phyloP scores from a whole-genome alignment of 2,888 invertebrate species.

The Parapristionchus giblindavisi region DNA sequence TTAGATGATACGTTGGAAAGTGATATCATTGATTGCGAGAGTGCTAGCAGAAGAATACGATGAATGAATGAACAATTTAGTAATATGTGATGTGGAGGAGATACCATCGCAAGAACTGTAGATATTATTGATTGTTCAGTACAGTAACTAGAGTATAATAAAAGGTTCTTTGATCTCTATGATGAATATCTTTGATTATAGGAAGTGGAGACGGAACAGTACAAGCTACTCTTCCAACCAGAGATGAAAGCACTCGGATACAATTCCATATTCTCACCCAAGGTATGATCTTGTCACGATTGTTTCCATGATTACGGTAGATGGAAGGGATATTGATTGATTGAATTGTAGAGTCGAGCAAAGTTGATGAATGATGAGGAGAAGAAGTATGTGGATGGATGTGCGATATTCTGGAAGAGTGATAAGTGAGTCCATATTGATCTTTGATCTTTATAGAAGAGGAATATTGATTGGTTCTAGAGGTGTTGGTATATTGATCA shows the following conservation, averaged over 20 bases:
- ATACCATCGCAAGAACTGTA: too few relatives aligned
- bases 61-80: too few relatives aligned
- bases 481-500: background rate
- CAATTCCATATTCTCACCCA: conserved; percentile 86
- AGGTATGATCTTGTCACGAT: conserved; percentile 79
- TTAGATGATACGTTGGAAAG: too few relatives aligned
- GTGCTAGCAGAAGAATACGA: too few relatives aligned
- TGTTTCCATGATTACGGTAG: too few relatives aligned
- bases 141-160: too few relatives aligned
- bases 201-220: conserved; percentile 99
- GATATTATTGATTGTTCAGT: too few relatives aligned
- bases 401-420: conserved; percentile 90
- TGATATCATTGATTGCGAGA: too few relatives aligned
- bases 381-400: conserved; percentile 96
- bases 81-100: too few relatives aligned
- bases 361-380: conserved; percentile 97
- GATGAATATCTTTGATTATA: too few relatives aligned
- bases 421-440: conserved; percentile 71
- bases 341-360: conserved; percentile 77
- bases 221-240: conserved; percentile 93
- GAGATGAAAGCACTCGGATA: conserved; percentile 86
- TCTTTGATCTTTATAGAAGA: background rate
- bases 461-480: background rate
- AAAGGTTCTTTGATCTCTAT: too few relatives aligned
- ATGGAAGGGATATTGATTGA: background rate